Evolutionary conservation across 2,888 invertebrate genomes (phyloP).

Genomic region (Tenthredo livida): DNA sequence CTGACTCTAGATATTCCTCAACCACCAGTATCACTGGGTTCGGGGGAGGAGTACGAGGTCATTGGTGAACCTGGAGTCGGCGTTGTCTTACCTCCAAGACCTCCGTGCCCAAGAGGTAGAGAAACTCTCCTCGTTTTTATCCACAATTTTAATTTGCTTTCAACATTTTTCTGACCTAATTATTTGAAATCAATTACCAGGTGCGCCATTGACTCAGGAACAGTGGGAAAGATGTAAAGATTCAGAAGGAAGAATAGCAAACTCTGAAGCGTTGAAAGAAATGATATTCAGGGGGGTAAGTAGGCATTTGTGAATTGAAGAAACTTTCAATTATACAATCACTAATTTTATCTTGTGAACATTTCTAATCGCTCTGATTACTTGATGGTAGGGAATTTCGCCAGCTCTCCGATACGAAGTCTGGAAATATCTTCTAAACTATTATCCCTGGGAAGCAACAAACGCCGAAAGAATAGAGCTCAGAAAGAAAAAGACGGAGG

Average conservation of each 20-base stretch:
- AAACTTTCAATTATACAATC: not conserved
- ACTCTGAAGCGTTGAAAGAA: slow-evolving; percentile 89
- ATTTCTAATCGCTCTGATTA: slow-evolving; percentile 2
- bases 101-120: slow-evolving; percentile 77
- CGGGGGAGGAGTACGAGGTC: slow-evolving; percentile 87
- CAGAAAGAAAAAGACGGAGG: slow-evolving; percentile 87
- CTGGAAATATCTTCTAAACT: slow-evolving; percentile 97
- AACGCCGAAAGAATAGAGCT: slow-evolving; percentile 85
- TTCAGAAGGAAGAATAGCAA: slow-evolving; percentile 88
- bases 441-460: slow-evolving; percentile 92
- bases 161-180: not conserved
- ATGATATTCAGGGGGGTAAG: slow-evolving; percentile 95
- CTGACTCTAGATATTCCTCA: slow-evolving; percentile 68
- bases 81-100: slow-evolving; percentile 85
- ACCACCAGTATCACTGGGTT: slow-evolving; percentile 72
- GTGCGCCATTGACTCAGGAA: slow-evolving; percentile 85
- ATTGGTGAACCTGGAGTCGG: slow-evolving; percentile 80
- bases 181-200: slow-evolving; percentile 75
- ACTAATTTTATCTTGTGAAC: not conserved
- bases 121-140: not conserved
- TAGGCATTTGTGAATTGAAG: slow-evolving; percentile 58
- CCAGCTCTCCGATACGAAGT: slow-evolving; percentile 89
- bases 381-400: slow-evolving; percentile 85
- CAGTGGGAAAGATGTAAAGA: slow-evolving; percentile 92
- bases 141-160: not conserved